These are phyloP conservation scores for Alaudala cheleensis DNA, from an alignment of 2,113 vertebrate genomes.

Conservation along the genomic window DNA sequence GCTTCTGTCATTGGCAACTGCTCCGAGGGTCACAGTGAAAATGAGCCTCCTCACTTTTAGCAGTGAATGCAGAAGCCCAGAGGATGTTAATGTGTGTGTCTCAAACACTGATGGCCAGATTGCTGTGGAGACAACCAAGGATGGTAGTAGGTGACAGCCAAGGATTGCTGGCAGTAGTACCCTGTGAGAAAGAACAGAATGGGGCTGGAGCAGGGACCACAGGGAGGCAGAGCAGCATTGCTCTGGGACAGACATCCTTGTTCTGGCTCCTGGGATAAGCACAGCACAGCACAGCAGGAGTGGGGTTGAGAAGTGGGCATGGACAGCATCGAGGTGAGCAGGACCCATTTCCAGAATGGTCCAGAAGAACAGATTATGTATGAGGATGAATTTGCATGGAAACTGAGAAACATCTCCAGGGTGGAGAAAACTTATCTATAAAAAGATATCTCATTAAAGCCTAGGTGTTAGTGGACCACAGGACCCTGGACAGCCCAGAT, in stretches of 20 bases:
- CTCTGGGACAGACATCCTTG: background rate
- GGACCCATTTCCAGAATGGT: background rate
- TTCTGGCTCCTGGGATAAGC: background rate
- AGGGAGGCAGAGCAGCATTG: background rate
- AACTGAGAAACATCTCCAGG: background rate
- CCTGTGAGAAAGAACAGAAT: background rate
- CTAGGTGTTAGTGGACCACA: background rate
- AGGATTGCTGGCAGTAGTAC: background rate
- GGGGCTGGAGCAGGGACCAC: background rate
- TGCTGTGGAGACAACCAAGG: background rate
- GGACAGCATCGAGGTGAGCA: accelerated
- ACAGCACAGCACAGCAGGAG: background rate
- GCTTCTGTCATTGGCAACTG: background rate
- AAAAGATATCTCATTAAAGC: background rate
- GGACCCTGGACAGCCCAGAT: background rate
- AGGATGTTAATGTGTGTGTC: background rate
- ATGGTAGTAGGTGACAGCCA: background rate
- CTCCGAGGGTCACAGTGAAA: background rate
- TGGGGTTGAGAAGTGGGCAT: background rate
- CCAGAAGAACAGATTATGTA: too few relatives aligned
- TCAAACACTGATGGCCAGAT: background rate
- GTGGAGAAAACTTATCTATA: background rate
- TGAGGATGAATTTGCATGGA: background rate
- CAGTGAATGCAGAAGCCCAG: background rate
- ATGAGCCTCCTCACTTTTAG: background rate